Conservation (phyloP, 2,888 invertebrate genomes). For the Ypsolopha scabrella region DNA sequence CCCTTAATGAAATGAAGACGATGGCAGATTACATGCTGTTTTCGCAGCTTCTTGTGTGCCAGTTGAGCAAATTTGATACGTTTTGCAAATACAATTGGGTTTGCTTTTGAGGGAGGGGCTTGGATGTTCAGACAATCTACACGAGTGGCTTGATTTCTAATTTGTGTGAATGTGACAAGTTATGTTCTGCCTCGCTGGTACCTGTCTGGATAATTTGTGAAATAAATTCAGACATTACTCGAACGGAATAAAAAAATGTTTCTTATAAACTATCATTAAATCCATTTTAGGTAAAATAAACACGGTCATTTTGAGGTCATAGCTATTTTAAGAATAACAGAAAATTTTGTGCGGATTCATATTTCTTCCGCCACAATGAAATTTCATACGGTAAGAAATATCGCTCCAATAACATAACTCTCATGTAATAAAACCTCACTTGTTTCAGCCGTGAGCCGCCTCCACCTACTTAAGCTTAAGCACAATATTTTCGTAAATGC, state of each 20-base stretch:
- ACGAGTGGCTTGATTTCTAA: conserved; percentile 26
- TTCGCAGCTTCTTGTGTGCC: not conserved
- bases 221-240: too few species aligned
- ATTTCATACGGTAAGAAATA: too few species aligned
- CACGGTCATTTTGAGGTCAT: too few species aligned
- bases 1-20: conserved; percentile 44
- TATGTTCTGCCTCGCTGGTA: conserved; percentile 8
- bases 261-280: too few species aligned
- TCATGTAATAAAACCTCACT: too few species aligned
- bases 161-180: conserved; percentile 20
- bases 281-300: too few species aligned
- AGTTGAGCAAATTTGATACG: not conserved
- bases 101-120: not conserved
- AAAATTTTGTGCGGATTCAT: too few species aligned
- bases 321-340: too few species aligned
- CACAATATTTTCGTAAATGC: conserved; percentile 2
- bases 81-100: not conserved
- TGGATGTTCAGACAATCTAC: conserved; percentile 6
- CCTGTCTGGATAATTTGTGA: too few species aligned
- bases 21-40: conserved; percentile 34
- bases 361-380: too few species aligned
- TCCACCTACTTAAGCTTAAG: conserved; percentile 1
- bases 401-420: too few species aligned
- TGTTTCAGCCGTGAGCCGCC: not conserved
- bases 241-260: too few species aligned